These are phyloP conservation scores for Sparus aurata DNA, from an alignment of 2,797 vertebrate genomes.

Conservation along the genomic window DNA sequence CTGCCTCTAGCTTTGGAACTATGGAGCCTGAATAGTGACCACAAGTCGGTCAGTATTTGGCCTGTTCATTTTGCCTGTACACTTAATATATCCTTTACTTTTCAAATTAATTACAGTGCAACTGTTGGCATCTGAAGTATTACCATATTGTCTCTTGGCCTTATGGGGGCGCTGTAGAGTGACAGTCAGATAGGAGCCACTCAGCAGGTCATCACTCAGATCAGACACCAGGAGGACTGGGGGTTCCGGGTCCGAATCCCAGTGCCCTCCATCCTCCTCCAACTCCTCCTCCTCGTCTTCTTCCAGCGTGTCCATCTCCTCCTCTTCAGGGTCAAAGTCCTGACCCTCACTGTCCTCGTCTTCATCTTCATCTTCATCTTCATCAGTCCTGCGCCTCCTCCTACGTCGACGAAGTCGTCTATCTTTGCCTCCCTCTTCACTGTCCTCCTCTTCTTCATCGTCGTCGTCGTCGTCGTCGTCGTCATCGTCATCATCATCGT, in stretches of 20 bases:
- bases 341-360: constrained; percentile 81
- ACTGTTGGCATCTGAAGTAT: not conserved
- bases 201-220: constrained; percentile 88
- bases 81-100: not conserved
- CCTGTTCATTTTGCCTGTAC: not conserved
- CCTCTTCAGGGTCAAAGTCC: constrained; percentile 83
- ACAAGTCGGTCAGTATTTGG: not conserved
- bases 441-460: constrained; percentile 73
- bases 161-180: constrained; percentile 95
- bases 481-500: constrained; percentile 71
- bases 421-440: constrained; percentile 70
- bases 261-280: constrained; percentile 91
- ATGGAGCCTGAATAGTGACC: constrained; percentile 86
- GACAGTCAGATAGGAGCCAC: constrained; percentile 96
- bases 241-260: constrained; percentile 93
- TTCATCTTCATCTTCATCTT: constrained; percentile 76
- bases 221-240: constrained; percentile 87
- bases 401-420: constrained; percentile 45
- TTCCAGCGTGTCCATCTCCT: constrained; percentile 79
- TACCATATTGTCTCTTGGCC: constrained; percentile 84
- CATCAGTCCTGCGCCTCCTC: constrained; percentile 63
- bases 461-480: constrained; percentile 68
- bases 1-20: constrained; percentile 95
- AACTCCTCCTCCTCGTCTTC: constrained; percentile 77
- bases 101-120: not conserved